phyloP scores from a whole-genome alignment of 2,797 vertebrate genomes.

The Rallus crepitans region DNA sequence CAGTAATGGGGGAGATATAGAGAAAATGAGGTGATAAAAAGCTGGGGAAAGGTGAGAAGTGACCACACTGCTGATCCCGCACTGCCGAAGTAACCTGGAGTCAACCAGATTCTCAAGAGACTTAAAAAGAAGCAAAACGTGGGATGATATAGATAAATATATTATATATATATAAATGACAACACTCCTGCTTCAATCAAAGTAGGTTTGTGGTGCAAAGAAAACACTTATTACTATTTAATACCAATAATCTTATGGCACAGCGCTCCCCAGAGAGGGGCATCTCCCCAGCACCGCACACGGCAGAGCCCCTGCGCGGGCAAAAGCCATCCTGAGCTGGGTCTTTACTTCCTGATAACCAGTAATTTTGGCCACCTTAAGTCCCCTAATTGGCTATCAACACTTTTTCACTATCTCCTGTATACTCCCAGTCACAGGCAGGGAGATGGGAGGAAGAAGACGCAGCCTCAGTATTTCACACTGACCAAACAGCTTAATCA shows the following conservation, averaged over 20 bases:
- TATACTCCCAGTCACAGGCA: not conserved
- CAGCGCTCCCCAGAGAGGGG: too few relatives aligned
- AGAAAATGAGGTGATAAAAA: not conserved
- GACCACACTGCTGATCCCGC: fast-evolving
- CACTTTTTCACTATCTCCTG: not conserved
- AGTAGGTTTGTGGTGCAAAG: fast-evolving
- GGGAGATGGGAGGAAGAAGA: conserved; percentile 19
- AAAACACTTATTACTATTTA: too few relatives aligned
- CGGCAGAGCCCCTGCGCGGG: fast-evolving
- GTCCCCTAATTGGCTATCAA: not conserved
- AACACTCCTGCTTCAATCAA: fast-evolving
- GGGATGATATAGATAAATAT: too few relatives aligned
- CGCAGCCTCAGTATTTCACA: not conserved
- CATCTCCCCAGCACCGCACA: not conserved
- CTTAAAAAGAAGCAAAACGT: not conserved
- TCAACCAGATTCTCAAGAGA: not conserved
- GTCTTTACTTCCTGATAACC: not conserved
- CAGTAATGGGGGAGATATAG: not conserved
- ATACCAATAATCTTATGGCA: not conserved
- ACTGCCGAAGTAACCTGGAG: not conserved
- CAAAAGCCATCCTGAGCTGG: not conserved
- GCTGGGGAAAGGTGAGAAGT: not conserved
- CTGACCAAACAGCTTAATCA: not conserved
- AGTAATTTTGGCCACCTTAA: not conserved
- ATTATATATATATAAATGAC: too few relatives aligned